Evolutionary conservation across 1,140 invertebrate genomes (phyloP).

Genomic region (Drosophila seguyi): DNA sequence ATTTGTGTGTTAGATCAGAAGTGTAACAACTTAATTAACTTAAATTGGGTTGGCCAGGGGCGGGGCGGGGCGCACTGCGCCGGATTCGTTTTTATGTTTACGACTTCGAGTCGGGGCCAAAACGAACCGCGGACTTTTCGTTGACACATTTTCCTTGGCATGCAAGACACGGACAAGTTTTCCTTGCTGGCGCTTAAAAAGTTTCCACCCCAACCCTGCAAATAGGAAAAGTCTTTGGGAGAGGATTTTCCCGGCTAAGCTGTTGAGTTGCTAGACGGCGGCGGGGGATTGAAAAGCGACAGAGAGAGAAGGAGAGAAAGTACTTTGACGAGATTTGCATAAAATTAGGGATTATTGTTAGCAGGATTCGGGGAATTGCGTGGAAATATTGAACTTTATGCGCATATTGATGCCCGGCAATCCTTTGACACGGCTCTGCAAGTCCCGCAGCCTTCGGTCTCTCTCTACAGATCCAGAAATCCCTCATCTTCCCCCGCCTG

Average conservation of each 20-base stretch:
- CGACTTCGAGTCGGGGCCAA: conserved; percentile 29
- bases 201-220: conserved; percentile 38
- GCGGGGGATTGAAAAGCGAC: conserved; percentile 28
- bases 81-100: conserved; percentile 60
- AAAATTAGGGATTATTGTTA: conserved; percentile 80
- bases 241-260: conserved; percentile 71
- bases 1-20: conserved; percentile 63
- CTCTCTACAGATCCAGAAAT: not conserved
- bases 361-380: conserved; percentile 73
- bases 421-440: conserved; percentile 45
- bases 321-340: conserved; percentile 77
- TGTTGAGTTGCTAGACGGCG: conserved; percentile 30
- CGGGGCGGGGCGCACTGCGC: conserved; percentile 36
- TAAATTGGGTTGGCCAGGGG: conserved; percentile 57
- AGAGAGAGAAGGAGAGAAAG: conserved; percentile 26
- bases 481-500: not conserved
- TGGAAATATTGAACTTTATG: conserved; percentile 82
- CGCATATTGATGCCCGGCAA: conserved; percentile 69
- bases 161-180: conserved; percentile 81
- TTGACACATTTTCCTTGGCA: conserved; percentile 77
- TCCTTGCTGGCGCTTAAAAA: conserved; percentile 77
- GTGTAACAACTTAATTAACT: conserved; percentile 74
- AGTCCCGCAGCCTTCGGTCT: not conserved
- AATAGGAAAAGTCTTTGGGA: conserved; percentile 38
- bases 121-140: conserved; percentile 35